These are phyloP conservation scores for Cyrtonyx montezumae DNA, from an alignment of 2,113 vertebrate species.

Conservation along the genomic window DNA sequence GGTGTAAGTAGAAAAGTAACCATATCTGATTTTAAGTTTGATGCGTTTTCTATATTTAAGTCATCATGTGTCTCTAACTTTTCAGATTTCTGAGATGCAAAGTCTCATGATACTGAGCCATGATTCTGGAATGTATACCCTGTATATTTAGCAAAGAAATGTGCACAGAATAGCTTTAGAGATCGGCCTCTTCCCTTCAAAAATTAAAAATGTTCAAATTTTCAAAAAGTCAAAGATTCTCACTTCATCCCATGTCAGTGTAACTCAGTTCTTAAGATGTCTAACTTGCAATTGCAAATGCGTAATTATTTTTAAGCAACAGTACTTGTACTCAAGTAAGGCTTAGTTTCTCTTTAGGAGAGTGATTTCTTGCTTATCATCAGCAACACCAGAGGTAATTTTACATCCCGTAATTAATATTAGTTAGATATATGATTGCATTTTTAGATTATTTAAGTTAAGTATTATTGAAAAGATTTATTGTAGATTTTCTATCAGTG, in stretches of 20 bases:
- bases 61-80: not conserved
- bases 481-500: not conserved
- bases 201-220: not conserved
- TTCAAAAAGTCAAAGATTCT: not conserved
- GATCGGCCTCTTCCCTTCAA: accelerated
- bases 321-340: not conserved
- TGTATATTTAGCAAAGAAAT: not conserved
- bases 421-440: not conserved
- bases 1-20: not conserved
- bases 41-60: not conserved
- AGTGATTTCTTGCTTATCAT: not conserved
- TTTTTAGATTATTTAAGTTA: not conserved
- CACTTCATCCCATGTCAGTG: not conserved
- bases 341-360: not conserved
- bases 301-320: not conserved
- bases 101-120: not conserved
- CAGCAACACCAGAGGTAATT: not conserved
- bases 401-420: not conserved
- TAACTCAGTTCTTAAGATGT: not conserved
- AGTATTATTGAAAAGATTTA: not conserved
- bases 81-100: not conserved
- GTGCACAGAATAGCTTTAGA: accelerated
- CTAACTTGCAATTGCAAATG: not conserved
- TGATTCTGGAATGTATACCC: not conserved
- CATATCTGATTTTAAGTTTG: not conserved